A percentile compares a stretch with the other conserved stretches of the same genome.
Evolutionary conservation across 2,797 vertebrate species (phyloP).

Genomic region (Takifugu ocellatus): DNA sequence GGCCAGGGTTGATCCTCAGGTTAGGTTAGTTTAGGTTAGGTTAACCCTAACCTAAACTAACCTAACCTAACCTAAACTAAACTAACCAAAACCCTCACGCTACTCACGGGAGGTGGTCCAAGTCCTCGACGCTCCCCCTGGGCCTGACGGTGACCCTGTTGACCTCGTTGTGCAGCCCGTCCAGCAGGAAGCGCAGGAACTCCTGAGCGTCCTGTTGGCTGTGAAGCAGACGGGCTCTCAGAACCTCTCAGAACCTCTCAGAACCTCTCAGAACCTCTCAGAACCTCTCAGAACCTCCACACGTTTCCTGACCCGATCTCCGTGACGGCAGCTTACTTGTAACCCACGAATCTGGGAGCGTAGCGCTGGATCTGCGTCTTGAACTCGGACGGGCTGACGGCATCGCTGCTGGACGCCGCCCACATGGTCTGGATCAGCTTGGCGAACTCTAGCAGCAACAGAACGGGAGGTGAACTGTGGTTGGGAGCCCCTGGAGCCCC

Average conservation of each 20-base stretch:
- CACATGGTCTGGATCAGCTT: conserved; percentile 95
- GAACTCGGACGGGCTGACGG: conserved; percentile 94
- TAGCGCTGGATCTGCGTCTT: conserved; percentile 99
- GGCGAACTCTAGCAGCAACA: conserved; percentile 83
- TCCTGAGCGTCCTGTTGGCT: conserved; percentile 98
- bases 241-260: too few relatives aligned
- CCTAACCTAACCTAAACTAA: too few relatives aligned
- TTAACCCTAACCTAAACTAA: too few relatives aligned
- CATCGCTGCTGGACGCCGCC: conserved; percentile 88
- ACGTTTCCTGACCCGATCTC: too few relatives aligned
- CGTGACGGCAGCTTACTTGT: conserved; percentile 80
- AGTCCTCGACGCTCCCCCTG: conserved; percentile 77
- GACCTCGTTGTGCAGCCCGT: conserved; percentile 94
- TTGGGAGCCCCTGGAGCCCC: too few relatives aligned
- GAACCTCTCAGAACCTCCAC: too few relatives aligned
- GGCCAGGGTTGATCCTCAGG: too few relatives aligned
- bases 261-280: too few relatives aligned
- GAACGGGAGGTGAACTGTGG: too few relatives aligned
- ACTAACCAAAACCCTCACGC: not conserved
- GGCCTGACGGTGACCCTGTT: conserved; percentile 89
- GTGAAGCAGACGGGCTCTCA: conserved; percentile 16
- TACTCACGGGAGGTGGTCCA: conserved; percentile 92
- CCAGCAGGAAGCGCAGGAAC: conserved; percentile 93
- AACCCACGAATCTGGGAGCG: conserved; percentile 93
- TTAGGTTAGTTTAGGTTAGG: too few relatives aligned